Conservation (phyloP, 2,797 vertebrate species). For the Neosilurus mollespiculum region DNA sequence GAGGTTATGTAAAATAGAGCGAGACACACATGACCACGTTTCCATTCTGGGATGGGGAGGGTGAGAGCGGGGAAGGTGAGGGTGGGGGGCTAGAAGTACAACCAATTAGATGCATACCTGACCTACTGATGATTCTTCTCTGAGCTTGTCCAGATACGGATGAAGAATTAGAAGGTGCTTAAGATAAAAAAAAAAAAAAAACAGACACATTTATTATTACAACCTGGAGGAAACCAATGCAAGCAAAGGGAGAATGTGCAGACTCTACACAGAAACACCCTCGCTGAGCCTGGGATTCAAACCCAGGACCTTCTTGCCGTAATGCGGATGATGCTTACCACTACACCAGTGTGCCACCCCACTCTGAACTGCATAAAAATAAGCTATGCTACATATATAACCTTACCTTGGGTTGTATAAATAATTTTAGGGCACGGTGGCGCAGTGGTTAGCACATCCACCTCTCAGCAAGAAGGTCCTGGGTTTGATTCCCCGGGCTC, state of each 20-base stretch:
- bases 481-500: too few species aligned
- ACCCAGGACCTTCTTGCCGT: too few species aligned
- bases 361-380: neutral
- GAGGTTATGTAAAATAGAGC: conserved; percentile 30
- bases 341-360: too few species aligned
- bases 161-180: neutral
- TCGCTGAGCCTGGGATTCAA: too few species aligned
- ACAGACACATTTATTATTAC: too few species aligned
- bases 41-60: conserved; percentile 16
- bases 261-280: too few species aligned
- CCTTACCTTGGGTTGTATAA: neutral
- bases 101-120: neutral
- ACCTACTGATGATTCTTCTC: neutral
- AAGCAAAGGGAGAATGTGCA: too few species aligned
- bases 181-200: too few species aligned
- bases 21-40: conserved; percentile 30
- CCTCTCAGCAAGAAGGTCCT: too few species aligned
- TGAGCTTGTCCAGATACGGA: neutral
- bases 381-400: neutral
- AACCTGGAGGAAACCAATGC: too few species aligned
- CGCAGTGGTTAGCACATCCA: too few species aligned
- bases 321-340: too few species aligned
- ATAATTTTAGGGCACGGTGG: neutral
- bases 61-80: neutral
- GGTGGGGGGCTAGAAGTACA: neutral